Evolutionary conservation across 2,113 vertebrate genomes (phyloP).

Genomic region (Notothenia coriiceps): DNA sequence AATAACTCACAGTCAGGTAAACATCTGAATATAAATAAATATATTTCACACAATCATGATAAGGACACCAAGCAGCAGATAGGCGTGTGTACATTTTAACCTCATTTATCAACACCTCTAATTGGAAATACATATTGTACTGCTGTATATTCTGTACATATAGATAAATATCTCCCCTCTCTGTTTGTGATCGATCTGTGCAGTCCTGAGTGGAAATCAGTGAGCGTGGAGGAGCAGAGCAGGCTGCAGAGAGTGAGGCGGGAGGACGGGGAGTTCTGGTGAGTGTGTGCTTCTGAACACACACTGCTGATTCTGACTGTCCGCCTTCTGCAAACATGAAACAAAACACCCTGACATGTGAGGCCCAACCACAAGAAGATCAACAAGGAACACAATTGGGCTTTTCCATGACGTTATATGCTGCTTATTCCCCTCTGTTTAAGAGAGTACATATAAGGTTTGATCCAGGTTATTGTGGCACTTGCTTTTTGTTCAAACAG

Average conservation of each 20-base stretch:
- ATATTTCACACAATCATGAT: no score
- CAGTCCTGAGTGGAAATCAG: constrained; percentile 70
- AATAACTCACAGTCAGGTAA: no score
- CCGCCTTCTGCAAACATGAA: background rate
- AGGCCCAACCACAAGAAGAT: background rate
- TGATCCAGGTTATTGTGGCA: no score
- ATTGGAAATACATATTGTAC: background rate
- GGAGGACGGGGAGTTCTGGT: constrained; percentile 81
- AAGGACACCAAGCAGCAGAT: no score
- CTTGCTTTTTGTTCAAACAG: no score
- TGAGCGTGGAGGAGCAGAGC: constrained; percentile 64
- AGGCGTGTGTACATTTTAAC: background rate
- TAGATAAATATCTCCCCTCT: background rate
- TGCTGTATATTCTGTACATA: background rate
- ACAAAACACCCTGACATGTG: background rate
- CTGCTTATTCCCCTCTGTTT: background rate
- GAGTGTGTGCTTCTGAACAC: constrained; percentile 12
- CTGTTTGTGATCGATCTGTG: background rate
- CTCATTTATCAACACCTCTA: background rate
- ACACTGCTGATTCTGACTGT: no score
- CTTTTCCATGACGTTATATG: background rate
- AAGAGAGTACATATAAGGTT: background rate
- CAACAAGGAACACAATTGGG: background rate
- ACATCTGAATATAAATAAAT: no score
- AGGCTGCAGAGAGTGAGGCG: constrained; percentile 46